Evolutionary conservation across 2,888 invertebrate species (phyloP).

Genomic region (Cerastis leucographa): DNA sequence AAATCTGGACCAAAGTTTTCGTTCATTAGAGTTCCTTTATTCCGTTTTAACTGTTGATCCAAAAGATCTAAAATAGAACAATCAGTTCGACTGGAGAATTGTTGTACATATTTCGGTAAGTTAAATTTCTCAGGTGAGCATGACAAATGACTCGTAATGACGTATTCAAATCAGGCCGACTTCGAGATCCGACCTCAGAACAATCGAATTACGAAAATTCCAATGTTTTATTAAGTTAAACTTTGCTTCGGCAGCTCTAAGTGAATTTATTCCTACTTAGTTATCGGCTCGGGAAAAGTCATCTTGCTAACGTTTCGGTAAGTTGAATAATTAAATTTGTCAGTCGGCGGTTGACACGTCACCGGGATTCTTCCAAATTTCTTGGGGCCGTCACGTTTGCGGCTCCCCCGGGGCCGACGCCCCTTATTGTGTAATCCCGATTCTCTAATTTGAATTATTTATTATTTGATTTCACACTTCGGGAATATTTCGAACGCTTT

Average conservation of each 20-base stretch:
- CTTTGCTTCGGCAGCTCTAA: slow-evolving; percentile 89
- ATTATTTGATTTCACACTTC: slow-evolving; percentile 87
- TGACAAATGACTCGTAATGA: slow-evolving; percentile 85
- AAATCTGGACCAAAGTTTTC: slow-evolving; percentile 35
- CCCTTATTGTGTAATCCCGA: slow-evolving; percentile 85
- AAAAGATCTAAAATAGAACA: slow-evolving; percentile 29
- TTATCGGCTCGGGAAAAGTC: slow-evolving; percentile 89
- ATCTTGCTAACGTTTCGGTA: slow-evolving; percentile 90
- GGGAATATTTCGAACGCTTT: slow-evolving; percentile 72
- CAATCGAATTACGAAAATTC: slow-evolving; percentile 89
- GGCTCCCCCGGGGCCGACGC: slow-evolving; percentile 72
- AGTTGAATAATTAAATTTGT: slow-evolving; percentile 91
- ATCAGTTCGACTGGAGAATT: slow-evolving; percentile 33
- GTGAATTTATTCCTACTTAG: slow-evolving; percentile 91
- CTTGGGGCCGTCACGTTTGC: slow-evolving; percentile 86
- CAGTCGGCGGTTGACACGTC: slow-evolving; percentile 88
- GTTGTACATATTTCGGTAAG: slow-evolving; percentile 59
- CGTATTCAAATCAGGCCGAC: slow-evolving; percentile 86
- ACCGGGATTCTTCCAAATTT: slow-evolving; percentile 88
- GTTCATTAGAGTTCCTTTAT: slow-evolving; percentile 45
- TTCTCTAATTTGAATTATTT: slow-evolving; percentile 89
- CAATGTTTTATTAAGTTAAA: slow-evolving; percentile 90
- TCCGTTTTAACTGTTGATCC: slow-evolving; percentile 30
- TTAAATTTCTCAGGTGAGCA: slow-evolving; percentile 65
- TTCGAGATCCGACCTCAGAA: slow-evolving; percentile 82